phyloP scores from a whole-genome alignment of 2,113 vertebrate species.

The Tinamus guttatus region DNA sequence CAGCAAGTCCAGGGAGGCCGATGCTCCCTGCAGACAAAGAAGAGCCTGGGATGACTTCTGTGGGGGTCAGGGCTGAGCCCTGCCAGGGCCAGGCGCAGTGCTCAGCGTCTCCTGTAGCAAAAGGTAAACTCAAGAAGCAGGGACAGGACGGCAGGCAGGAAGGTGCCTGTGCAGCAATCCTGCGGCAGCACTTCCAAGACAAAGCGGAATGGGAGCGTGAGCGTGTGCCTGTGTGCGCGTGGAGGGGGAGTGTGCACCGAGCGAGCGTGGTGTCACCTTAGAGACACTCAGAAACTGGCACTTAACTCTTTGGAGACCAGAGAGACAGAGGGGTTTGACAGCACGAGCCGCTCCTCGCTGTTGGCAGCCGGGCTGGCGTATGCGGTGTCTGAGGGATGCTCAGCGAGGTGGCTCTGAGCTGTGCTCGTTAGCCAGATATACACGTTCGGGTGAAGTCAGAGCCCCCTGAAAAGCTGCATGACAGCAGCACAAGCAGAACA shows the following conservation, averaged over 20 bases:
- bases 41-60: neutral
- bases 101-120: neutral
- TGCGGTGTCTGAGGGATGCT: neutral
- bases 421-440: accelerated
- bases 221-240: neutral
- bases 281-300: constrained; percentile 57
- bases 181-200: constrained; percentile 42
- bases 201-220: constrained; percentile 19
- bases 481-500: neutral
- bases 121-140: neutral
- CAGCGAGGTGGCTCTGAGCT: neutral
- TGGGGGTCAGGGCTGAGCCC: neutral
- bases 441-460: neutral
- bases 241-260: constrained; percentile 7
- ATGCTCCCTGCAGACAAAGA: neutral
- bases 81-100: neutral
- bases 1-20: neutral
- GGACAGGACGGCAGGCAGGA: neutral
- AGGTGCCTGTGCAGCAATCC: constrained; percentile 10
- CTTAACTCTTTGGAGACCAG: constrained; percentile 49
- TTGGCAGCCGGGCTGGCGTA: accelerated
- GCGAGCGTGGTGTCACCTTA: constrained; percentile 67
- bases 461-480: neutral
- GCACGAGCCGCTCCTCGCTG: neutral
- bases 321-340: neutral